Conservation (phyloP, 2,113 vertebrate genomes). For the Hippocampus barbouri region DNA sequence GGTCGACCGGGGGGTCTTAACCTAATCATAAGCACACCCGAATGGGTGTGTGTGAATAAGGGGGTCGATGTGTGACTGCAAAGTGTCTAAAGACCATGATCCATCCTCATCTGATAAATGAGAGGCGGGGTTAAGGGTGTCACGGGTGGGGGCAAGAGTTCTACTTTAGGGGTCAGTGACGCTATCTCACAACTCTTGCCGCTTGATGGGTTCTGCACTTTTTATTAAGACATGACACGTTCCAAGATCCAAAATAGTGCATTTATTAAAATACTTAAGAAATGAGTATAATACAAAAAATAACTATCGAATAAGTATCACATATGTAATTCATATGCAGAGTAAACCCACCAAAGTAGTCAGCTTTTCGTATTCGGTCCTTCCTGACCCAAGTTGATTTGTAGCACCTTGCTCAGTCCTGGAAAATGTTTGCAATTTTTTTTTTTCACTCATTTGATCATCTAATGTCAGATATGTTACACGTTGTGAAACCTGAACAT, state of each 20-base stretch:
- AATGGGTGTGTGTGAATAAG: slow-evolving; percentile 44
- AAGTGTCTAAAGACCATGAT: slow-evolving; percentile 53
- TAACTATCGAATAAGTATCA: no score
- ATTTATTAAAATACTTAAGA: not conserved
- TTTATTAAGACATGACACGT: slow-evolving; percentile 12
- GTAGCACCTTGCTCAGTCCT: not conserved
- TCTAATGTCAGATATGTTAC: no score
- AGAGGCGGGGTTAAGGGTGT: slow-evolving; percentile 53
- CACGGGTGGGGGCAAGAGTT: slow-evolving; percentile 17
- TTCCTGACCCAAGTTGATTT: not conserved
- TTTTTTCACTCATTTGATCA: no score
- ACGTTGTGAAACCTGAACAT: no score
- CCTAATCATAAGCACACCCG: slow-evolving; percentile 45
- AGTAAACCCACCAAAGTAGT: not conserved
- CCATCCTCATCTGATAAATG: slow-evolving; percentile 63
- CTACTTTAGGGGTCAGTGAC: slow-evolving; percentile 44
- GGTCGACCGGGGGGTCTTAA: slow-evolving; percentile 58
- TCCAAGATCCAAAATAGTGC: not conserved
- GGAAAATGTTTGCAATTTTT: not conserved
- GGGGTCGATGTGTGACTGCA: slow-evolving; percentile 48
- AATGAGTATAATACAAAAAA: not conserved
- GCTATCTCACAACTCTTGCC: slow-evolving; percentile 29
- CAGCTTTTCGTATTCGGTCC: not conserved
- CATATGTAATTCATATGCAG: no score
- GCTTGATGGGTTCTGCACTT: slow-evolving; percentile 12